Percentiles rank a stretch among this genome's conserved stretches.
Conservation (phyloP, 2,888 invertebrate species). For the Macrophya annulata region DNA sequence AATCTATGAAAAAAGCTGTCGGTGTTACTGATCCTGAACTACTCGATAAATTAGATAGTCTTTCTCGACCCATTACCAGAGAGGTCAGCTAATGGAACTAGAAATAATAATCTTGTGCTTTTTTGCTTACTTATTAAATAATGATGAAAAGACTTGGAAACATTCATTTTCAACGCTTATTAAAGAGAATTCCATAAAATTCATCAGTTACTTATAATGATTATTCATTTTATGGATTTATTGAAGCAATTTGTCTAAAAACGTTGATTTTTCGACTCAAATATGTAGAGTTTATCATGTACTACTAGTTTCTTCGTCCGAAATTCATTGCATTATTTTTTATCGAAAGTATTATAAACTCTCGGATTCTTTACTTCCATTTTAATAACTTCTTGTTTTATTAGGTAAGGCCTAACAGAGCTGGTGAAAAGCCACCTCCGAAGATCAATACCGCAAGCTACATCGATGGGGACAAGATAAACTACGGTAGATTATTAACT, state of each 20-base stretch:
- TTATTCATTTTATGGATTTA: not conserved
- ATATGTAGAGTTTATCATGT: not conserved
- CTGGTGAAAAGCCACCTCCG: slow-evolving; percentile 65
- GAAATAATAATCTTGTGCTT: slow-evolving; percentile 6
- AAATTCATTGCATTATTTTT: slow-evolving; percentile 43
- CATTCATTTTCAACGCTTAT: too few species aligned
- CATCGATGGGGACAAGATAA: slow-evolving; percentile 88
- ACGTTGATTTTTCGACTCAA: not conserved
- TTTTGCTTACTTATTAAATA: not conserved
- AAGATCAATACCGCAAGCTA: slow-evolving; percentile 82
- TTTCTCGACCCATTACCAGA: slow-evolving; percentile 80
- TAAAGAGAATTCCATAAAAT: not conserved
- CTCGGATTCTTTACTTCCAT: not conserved
- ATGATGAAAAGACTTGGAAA: not conserved
- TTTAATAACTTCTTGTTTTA: not conserved
- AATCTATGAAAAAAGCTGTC: slow-evolving; percentile 78
- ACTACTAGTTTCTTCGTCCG: not conserved
- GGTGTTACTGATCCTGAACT: slow-evolving; percentile 87
- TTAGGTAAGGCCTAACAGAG: slow-evolving; percentile 73
- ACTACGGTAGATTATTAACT: slow-evolving; percentile 90
- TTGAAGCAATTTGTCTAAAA: not conserved
- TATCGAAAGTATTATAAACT: not conserved
- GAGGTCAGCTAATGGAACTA: slow-evolving; percentile 67
- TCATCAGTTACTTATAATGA: not conserved
- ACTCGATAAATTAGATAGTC: slow-evolving; percentile 84